Evolutionary conservation across 2,113 vertebrate genomes (phyloP).

Genomic region (Lipotes vexillifer): DNA sequence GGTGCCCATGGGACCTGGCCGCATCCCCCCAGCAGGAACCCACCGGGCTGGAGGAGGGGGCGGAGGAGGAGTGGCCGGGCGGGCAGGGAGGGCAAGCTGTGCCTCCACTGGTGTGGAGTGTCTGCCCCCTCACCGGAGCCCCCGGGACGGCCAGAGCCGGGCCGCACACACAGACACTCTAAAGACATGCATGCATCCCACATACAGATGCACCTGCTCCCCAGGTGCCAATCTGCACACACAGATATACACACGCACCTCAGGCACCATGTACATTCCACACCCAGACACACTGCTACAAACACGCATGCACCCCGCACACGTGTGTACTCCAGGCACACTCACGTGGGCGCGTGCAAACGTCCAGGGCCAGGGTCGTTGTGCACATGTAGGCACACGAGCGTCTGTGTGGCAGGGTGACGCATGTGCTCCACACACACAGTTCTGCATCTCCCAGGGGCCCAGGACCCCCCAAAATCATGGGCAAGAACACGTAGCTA

Average conservation of each 20-base stretch:
- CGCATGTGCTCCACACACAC: background rate
- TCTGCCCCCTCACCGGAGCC: accelerated
- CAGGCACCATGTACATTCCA: no score
- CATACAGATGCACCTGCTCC: background rate
- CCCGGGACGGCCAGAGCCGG: no score
- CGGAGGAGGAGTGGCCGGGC: accelerated
- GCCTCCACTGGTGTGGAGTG: accelerated
- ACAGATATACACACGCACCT: accelerated
- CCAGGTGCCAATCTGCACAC: background rate
- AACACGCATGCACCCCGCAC: background rate
- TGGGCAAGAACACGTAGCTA: accelerated
- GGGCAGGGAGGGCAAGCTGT: no score
- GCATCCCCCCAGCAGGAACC: accelerated
- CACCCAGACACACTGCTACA: background rate
- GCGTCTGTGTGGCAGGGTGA: background rate
- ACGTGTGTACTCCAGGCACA: background rate
- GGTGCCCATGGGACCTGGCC: background rate
- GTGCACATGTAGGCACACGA: accelerated
- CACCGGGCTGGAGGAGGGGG: background rate
- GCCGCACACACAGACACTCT: background rate
- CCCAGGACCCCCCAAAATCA: accelerated
- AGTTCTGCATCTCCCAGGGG: background rate
- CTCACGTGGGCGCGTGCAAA: accelerated
- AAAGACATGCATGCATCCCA: background rate
- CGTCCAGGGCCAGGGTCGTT: background rate